Evolutionary conservation across 1,140 invertebrate genomes (phyloP).

Genomic region (Anthonomus grandis): DNA sequence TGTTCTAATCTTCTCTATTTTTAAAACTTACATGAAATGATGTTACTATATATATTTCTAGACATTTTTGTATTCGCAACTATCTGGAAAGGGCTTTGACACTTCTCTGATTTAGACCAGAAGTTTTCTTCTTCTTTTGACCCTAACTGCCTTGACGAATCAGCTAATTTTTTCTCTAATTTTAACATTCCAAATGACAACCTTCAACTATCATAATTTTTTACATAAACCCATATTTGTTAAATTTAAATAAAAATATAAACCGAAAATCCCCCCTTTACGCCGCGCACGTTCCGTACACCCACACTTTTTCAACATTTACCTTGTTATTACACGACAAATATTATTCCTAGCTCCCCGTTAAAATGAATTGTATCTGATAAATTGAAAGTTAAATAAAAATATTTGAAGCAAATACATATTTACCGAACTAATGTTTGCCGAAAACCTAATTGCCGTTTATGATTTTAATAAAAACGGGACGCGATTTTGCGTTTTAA

Average conservation of each 20-base stretch:
- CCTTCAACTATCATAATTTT: not conserved
- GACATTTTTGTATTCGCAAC: too few relatives aligned
- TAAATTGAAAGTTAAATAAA: constrained; percentile 35
- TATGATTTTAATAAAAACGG: constrained; percentile 24
- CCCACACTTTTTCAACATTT: constrained; percentile 22
- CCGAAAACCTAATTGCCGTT: constrained; percentile 25
- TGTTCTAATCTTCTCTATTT: too few relatives aligned
- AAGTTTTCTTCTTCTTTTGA: too few relatives aligned
- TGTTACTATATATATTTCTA: too few relatives aligned
- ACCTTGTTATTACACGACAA: constrained; percentile 26
- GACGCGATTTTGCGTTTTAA: too few relatives aligned
- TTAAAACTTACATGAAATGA: too few relatives aligned
- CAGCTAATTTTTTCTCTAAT: too few relatives aligned
- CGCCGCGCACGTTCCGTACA: too few relatives aligned
- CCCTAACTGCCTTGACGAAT: too few relatives aligned
- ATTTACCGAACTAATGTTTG: constrained; percentile 29
- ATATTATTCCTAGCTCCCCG: constrained; percentile 27
- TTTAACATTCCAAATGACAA: too few relatives aligned
- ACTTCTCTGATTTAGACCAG: too few relatives aligned
- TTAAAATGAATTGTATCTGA: constrained; percentile 28
- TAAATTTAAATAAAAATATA: constrained; percentile 27
- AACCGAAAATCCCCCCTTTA: constrained; percentile 18
- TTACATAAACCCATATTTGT: not conserved
- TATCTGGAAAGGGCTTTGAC: too few relatives aligned
- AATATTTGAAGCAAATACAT: constrained; percentile 28